Conservation (phyloP, 2,113 vertebrate species). For the Notechis scutatus region DNA sequence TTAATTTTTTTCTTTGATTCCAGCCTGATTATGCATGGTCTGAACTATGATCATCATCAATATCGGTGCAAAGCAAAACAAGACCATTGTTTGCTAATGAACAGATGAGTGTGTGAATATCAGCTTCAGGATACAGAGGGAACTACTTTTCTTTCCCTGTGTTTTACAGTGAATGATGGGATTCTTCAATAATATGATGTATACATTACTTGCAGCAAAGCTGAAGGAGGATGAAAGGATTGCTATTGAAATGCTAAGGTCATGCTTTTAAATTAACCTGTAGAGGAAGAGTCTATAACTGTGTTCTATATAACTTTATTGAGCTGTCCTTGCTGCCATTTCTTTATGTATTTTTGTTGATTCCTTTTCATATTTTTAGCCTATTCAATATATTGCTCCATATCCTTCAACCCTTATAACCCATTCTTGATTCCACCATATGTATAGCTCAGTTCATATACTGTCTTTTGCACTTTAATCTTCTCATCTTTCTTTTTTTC, state of each 20-base stretch:
- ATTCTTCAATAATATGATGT: background rate
- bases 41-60: background rate
- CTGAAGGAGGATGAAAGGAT: background rate
- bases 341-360: background rate
- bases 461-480: background rate
- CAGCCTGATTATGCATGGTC: background rate
- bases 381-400: background rate
- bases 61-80: background rate
- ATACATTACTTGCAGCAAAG: background rate
- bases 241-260: background rate
- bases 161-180: background rate
- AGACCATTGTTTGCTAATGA: background rate
- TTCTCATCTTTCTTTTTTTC: background rate
- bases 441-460: background rate
- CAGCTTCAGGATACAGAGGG: background rate
- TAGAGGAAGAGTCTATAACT: background rate
- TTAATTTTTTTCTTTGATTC: conserved; percentile 6
- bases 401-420: background rate
- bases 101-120: fast-evolving
- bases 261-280: background rate
- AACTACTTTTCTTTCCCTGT: background rate
- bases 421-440: background rate
- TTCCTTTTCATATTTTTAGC: background rate
- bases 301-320: background rate
- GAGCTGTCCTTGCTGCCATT: background rate